Percentiles rank a stretch among this genome's conserved stretches.
Conservation (phyloP, 2,113 vertebrate genomes). For the Rutilus rutilus region DNA sequence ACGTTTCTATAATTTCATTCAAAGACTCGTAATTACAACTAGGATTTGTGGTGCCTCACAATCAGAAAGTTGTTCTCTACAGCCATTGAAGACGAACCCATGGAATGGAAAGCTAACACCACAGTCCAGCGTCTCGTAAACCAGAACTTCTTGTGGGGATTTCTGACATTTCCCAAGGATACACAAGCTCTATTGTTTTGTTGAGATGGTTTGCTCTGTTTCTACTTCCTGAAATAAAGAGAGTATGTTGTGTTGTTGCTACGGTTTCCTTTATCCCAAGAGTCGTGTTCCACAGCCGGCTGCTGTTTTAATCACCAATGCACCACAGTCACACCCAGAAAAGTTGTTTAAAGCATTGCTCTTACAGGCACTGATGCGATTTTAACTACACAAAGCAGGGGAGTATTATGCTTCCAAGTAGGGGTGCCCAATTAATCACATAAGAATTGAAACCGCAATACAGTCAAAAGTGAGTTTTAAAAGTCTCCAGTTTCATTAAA, state of each 20-base stretch:
- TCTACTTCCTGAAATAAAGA: slow-evolving; percentile 19
- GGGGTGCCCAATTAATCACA: neutral
- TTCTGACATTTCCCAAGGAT: slow-evolving; percentile 1
- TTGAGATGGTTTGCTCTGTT: neutral
- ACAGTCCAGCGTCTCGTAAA: neutral
- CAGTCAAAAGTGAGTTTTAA: neutral
- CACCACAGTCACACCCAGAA: slow-evolving; percentile 13
- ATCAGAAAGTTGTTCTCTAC: neutral
- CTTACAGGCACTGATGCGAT: slow-evolving; percentile 1
- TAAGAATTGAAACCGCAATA: neutral
- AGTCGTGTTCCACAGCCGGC: neutral
- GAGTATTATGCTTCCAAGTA: neutral
- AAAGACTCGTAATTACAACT: neutral
- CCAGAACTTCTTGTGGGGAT: neutral
- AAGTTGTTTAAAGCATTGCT: slow-evolving; percentile 3
- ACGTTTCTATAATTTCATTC: slow-evolving; percentile 4
- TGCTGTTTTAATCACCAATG: slow-evolving; percentile 33
- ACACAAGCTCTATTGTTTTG: neutral
- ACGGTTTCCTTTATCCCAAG: neutral
- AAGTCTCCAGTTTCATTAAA: slow-evolving; percentile 3
- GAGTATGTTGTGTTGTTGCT: neutral
- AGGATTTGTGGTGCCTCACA: too few species aligned
- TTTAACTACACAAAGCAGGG: neutral
- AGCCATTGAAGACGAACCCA: too few species aligned
- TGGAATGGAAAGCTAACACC: neutral